These are phyloP conservation scores for Thereva nobilitata DNA, from an alignment of 2,888 invertebrate genomes.

Conservation along the genomic window DNA sequence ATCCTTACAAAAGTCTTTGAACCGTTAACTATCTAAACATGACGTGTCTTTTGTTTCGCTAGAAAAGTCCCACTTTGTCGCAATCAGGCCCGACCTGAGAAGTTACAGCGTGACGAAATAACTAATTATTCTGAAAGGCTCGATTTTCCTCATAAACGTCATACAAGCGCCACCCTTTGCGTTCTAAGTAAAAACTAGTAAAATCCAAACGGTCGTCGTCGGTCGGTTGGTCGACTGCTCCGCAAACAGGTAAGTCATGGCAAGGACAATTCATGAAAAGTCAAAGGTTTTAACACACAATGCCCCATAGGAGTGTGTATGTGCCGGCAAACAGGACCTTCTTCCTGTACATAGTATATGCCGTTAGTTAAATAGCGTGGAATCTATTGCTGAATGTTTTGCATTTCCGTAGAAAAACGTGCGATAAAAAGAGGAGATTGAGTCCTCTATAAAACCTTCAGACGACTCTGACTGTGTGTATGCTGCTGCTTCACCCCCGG, in stretches of 20 bases:
- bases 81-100: neutral
- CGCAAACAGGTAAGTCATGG: slow-evolving; percentile 13
- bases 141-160: slow-evolving; percentile 31
- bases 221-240: neutral
- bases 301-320: no score
- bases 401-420: slow-evolving; percentile 36
- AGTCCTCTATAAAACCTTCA: slow-evolving; percentile 22
- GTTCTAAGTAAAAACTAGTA: slow-evolving; percentile 1
- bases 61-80: neutral
- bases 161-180: slow-evolving; percentile 15
- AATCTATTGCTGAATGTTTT: slow-evolving; percentile 30
- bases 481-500: no score
- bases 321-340: neutral
- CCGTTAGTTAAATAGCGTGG: neutral
- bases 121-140: slow-evolving; percentile 24
- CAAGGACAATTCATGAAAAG: slow-evolving; percentile 24
- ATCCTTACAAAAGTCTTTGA: no score
- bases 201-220: neutral
- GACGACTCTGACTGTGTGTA: slow-evolving; percentile 6
- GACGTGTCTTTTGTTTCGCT: slow-evolving; percentile 6
- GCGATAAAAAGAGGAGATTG: slow-evolving; percentile 30
- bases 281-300: slow-evolving; percentile 8
- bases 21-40: no score
- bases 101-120: slow-evolving; percentile 12
- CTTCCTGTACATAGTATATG: neutral